Conservation (phyloP, 2,797 vertebrate species). For the Gephyroberyx darwinii region DNA sequence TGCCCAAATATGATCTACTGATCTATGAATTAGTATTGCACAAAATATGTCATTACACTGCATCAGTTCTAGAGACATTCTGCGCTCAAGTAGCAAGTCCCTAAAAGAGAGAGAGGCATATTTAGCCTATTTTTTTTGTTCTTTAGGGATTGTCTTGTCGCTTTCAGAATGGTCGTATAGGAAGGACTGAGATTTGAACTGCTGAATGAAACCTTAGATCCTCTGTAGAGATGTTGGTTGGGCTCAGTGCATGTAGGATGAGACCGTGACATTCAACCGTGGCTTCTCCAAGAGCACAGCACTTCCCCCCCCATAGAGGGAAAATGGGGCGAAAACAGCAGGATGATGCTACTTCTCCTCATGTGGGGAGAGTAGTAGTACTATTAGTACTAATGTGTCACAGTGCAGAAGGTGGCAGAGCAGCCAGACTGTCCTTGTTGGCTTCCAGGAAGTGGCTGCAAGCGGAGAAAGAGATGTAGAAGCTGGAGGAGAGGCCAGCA, state of each 20-base stretch:
- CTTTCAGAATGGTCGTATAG: conserved; percentile 9
- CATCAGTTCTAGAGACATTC: conserved; percentile 11
- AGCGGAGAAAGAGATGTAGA: conserved; percentile 85
- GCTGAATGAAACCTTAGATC: conserved; percentile 11
- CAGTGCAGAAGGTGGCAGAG: conserved; percentile 42
- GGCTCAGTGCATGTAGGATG: background rate
- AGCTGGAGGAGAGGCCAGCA: conserved; percentile 89
- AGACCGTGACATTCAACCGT: conserved; percentile 13
- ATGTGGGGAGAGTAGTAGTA: background rate
- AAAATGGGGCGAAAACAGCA: conserved; percentile 4
- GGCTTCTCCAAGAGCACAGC: background rate
- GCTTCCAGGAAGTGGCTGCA: conserved; percentile 89
- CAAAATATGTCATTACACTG: conserved; percentile 5
- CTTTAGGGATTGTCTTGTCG: background rate
- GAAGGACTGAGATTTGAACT: conserved; percentile 1
- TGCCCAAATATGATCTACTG: conserved; percentile 25
- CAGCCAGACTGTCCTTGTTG: conserved; percentile 82
- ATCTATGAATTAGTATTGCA: conserved; percentile 48
- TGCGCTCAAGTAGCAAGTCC: conserved; percentile 1
- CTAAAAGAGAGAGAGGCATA: background rate
- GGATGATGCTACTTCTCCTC: conserved; percentile 17
- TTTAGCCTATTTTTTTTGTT: background rate
- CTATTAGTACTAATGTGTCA: conserved; percentile 18
- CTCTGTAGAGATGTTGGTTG: background rate
- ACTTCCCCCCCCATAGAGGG: background rate